phyloP scores from a whole-genome alignment of 2,113 vertebrate species.

The Psilopsiagon aymara region DNA sequence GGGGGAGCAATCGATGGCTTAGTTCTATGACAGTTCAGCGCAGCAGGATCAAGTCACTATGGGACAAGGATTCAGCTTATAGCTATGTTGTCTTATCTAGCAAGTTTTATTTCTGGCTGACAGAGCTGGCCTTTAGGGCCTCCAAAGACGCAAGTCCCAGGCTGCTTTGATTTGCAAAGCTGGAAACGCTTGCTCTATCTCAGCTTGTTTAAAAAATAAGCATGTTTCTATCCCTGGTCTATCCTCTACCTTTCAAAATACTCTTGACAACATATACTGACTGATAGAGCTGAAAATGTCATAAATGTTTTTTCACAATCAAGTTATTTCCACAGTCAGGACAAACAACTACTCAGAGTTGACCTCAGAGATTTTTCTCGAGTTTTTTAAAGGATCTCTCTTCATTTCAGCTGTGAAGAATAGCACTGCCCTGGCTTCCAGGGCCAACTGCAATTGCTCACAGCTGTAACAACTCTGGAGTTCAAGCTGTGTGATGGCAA shows the following conservation, averaged over 20 bases:
- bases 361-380: neutral
- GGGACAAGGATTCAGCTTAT: neutral
- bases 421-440: neutral
- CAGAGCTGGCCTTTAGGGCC: neutral
- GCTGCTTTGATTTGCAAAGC: neutral
- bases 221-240: neutral
- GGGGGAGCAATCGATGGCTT: neutral
- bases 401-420: slow-evolving; percentile 5
- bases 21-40: neutral
- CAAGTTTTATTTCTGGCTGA: neutral
- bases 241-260: slow-evolving; percentile 11
- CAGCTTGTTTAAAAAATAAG: slow-evolving; percentile 38
- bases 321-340: slow-evolving; percentile 20
- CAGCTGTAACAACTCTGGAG: slow-evolving; percentile 28
- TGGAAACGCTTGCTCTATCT: neutral
- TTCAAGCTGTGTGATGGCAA: neutral
- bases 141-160: slow-evolving; percentile 4
- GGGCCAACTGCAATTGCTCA: slow-evolving; percentile 37
- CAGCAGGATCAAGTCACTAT: neutral
- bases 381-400: slow-evolving; percentile 35
- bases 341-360: slow-evolving; percentile 19
- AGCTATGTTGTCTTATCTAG: neutral
- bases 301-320: slow-evolving; percentile 9
- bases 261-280: slow-evolving; percentile 12
- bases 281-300: slow-evolving; percentile 6